Base-by-base conservation (phyloP, 1,140 invertebrate species). In the Macrostomum lignano region DNA sequence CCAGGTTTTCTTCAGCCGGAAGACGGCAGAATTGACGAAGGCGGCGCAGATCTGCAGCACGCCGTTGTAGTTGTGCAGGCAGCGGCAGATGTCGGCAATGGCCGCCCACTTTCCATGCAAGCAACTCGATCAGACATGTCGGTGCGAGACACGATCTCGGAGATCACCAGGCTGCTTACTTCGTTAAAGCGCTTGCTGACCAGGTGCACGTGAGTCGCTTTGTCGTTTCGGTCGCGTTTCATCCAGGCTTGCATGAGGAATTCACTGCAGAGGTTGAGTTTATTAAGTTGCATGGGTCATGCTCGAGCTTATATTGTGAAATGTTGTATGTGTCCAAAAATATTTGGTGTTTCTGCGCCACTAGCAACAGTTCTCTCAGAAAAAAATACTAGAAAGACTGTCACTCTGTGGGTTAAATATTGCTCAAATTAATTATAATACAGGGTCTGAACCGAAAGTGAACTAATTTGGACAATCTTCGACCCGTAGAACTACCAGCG, bases 101-200 rank as follows among this genome's bases (percentile, higher is more conserved):
- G 76, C 74, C 0, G 74, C 69, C 78, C 78, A 88, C 56, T 86
- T 88, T 88, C 79, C 42, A 88, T 82, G 1, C 72, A 71, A 0
- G 71, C 60, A 2, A 79, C 71, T 20, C 79, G 66, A 17, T 69
- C 65, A 40, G 62, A 53, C 45, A 71, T 55, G 39, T 63, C 68
- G 0, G 65, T 61, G 24, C 73, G 65, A 21, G 68, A 62, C 21
- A 82, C 58, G 34, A 84, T 78, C 55, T 82, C 77, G 0, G 74
- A 78, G 2, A 76, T 73, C 10, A 84, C 75, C 10, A 81, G 57
- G 34, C 73, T 68, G 30, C 73, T 81, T 42, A 69, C 66, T 52
- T 84, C 75, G 49, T 88, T 88, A 51, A 88, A 88, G 42, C 78
- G 62, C 42, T 71, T 70, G 1, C 76, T 82, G 69, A 86, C 82